Base-by-base conservation (phyloP, 2,888 invertebrate species). In the Phortica magna region DNA sequence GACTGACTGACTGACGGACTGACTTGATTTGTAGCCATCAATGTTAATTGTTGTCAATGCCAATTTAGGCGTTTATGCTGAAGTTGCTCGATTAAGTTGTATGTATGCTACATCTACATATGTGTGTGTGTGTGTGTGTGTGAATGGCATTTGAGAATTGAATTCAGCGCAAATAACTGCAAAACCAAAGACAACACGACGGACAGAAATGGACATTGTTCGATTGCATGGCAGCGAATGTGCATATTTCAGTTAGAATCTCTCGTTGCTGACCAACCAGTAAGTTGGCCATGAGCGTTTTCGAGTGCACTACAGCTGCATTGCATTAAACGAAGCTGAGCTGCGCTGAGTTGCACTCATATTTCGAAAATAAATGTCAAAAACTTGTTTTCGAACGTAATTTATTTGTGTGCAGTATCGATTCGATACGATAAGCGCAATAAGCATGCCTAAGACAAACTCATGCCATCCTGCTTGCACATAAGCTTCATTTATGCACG, bases 101-200 rank as follows among this genome's bases (percentile, higher is more conserved):
- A n/a, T 55, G 55, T 55, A 55, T 55, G 55, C 5, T n/a, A n/a
- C 55, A 55, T 17, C 14, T 55, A 39, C 57, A 78, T 83, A 81
- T 83, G 7, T 70, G 48, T 19, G 70, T 53, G 9, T 55, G 55
- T 55, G 55, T 12, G 22, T 55, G 19, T 71, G 19, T 71, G 53
- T 41, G n/a, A 41, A 12, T 61, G 59, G 31, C 42, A 48, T 68
- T 48, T 19, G 22, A 48, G 48, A 81, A 84, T 81, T 81, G 81
- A 84, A 88, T 87, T 85, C 85, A 88, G 88, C 80, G 86, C 85
- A 83, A 80, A 84, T 85, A 88, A 85, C 85, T 87, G 88, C 86
- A 85, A 85, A 65, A 17, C 48, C 48, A 48, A 48, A 59, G 59
- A 59, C 7, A 59, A 12, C 10, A 48, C 2, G 10, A 48, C 48